Conservation (phyloP, 1,140 invertebrate genomes). For the Riptortus pedestris region DNA sequence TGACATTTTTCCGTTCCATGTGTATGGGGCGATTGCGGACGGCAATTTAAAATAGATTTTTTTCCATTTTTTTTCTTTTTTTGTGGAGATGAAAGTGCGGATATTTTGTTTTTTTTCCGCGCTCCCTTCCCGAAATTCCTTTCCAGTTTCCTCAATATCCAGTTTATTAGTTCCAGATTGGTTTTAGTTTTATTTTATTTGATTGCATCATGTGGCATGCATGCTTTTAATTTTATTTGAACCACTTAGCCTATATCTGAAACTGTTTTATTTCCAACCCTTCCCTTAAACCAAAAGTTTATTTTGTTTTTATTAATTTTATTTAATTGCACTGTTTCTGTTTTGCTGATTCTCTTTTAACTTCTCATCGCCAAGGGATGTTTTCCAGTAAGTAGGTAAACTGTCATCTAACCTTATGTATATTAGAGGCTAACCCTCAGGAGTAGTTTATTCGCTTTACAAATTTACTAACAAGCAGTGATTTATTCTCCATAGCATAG, state of each 20-base stretch:
- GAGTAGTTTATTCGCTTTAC: constrained; percentile 3
- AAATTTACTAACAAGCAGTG: background rate
- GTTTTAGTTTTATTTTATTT: constrained; percentile 39
- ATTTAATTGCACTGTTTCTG: constrained; percentile 64
- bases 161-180: constrained; percentile 27
- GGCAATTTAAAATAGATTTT: constrained; percentile 1
- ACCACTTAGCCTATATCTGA: constrained; percentile 39
- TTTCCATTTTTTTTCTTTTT: constrained; percentile 19
- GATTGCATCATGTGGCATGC: constrained; percentile 34
- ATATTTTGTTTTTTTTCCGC: constrained; percentile 25
- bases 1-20: constrained; percentile 56
- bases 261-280: constrained; percentile 29
- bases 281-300: constrained; percentile 17
- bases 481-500: constrained; percentile 16
- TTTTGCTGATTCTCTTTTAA: constrained; percentile 46
- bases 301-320: constrained; percentile 34
- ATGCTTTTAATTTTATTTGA: constrained; percentile 39
- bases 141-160: background rate
- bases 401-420: constrained; percentile 20
- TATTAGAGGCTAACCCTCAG: constrained; percentile 12
- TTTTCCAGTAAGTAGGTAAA: constrained; percentile 66
- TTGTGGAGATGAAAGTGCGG: constrained; percentile 24
- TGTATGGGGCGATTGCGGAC: constrained; percentile 47
- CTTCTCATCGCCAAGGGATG: constrained; percentile 55
- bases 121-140: constrained; percentile 19